A percentile compares a stretch with the other conserved stretches of the same genome.
Evolutionary conservation across 2,797 vertebrate species (phyloP).

Genomic region (Euphonia xanthogaster): DNA sequence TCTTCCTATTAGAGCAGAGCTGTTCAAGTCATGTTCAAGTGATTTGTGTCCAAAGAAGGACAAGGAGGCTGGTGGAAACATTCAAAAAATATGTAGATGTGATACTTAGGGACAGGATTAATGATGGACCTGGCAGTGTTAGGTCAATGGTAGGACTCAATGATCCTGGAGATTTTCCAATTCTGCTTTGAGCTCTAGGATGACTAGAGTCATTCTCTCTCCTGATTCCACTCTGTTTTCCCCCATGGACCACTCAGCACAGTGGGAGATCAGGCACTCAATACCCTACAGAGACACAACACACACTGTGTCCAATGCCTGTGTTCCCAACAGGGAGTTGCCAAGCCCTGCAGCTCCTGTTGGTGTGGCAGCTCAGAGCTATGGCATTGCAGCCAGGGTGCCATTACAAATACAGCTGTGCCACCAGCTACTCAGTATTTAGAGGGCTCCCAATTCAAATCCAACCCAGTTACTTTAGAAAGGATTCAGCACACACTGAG

Average conservation of each 20-base stretch:
- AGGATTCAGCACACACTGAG: neutral
- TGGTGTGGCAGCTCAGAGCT: neutral
- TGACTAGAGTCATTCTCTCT: neutral
- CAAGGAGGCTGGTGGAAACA: neutral
- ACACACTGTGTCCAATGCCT: fast-evolving
- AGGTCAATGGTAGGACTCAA: neutral
- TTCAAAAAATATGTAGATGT: neutral
- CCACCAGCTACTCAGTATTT: neutral
- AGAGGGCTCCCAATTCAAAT: neutral
- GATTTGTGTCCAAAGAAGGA: neutral
- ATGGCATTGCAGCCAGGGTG: neutral
- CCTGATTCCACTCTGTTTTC: neutral
- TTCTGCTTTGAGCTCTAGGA: neutral
- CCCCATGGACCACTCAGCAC: fast-evolving
- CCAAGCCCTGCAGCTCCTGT: neutral
- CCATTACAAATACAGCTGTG: neutral
- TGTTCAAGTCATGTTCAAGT: neutral
- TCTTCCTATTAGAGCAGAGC: neutral
- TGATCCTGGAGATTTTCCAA: neutral
- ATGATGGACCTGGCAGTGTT: neutral
- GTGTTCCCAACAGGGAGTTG: fast-evolving
- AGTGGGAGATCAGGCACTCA: fast-evolving
- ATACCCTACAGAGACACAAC: fast-evolving
- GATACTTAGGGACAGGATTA: neutral
- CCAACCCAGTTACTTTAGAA: neutral